A percentile compares a stretch with the other conserved stretches of the same genome.
Conservation (phyloP, 2,888 invertebrate genomes). For the Synergus itoensis region DNA sequence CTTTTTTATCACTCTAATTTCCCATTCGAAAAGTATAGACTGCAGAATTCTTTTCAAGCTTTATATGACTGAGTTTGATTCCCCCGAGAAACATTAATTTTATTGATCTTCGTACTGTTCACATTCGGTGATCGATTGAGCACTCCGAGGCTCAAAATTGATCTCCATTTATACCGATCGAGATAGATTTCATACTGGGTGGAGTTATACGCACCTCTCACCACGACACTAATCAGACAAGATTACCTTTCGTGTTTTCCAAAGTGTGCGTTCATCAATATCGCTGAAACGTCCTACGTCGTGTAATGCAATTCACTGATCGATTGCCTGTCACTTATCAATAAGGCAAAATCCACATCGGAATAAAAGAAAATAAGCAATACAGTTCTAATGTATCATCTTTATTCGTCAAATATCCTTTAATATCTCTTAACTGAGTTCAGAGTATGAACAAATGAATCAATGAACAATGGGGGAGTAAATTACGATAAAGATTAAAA, state of each 20-base stretch:
- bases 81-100: conserved; percentile 32
- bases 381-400: neutral
- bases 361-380: neutral
- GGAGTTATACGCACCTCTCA: conserved; percentile 31
- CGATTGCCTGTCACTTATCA: conserved; percentile 23
- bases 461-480: neutral
- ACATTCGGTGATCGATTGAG: conserved; percentile 33
- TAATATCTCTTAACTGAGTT: neutral
- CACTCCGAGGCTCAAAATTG: neutral
- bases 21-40: neutral
- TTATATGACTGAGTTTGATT: neutral
- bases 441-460: neutral
- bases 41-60: neutral
- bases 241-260: conserved; percentile 41
- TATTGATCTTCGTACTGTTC: neutral
- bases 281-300: conserved; percentile 19
- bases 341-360: neutral
- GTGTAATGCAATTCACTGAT: conserved; percentile 35
- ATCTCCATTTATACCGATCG: conserved; percentile 22
- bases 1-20: neutral
- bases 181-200: conserved; percentile 26
- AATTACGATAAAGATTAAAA: neutral
- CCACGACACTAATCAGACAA: conserved; percentile 28
- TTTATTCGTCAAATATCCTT: neutral
- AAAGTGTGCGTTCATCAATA: conserved; percentile 39